phyloP scores from a whole-genome alignment of 1,140 invertebrate species.

The Caerostris darwini region DNA sequence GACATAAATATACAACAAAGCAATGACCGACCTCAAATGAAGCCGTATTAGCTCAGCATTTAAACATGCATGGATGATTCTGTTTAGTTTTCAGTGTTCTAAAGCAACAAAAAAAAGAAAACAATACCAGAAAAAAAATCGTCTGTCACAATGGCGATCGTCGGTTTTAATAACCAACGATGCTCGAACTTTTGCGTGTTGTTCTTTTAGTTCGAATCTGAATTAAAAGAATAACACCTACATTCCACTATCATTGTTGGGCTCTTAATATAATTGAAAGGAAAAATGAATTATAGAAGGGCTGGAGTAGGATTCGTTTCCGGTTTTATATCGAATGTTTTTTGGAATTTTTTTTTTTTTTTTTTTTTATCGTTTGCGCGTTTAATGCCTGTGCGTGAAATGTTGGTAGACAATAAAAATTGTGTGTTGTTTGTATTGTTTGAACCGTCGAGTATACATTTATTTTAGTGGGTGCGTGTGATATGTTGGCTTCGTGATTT shows the following conservation, averaged over 20 bases:
- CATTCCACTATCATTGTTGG: conserved; percentile 14
- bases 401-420: conserved; percentile 19
- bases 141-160: conserved; percentile 33
- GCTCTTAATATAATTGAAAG: conserved; percentile 36
- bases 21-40: conserved; percentile 14
- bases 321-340: neutral
- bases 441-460: conserved; percentile 33
- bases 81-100: conserved; percentile 18
- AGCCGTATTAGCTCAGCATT: conserved; percentile 39
- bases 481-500: conserved; percentile 5
- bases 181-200: neutral
- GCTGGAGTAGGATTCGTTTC: conserved; percentile 44
- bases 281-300: conserved; percentile 46
- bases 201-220: conserved; percentile 17
- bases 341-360: conserved; percentile 12
- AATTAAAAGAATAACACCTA: conserved; percentile 41
- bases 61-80: conserved; percentile 38
- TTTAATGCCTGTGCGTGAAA: conserved; percentile 16
- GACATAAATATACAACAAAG: neutral
- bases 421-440: conserved; percentile 32
- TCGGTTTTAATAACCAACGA: conserved; percentile 43
- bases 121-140: conserved; percentile 3
- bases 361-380: neutral
- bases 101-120: neutral
- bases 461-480: conserved; percentile 40